These are phyloP conservation scores for Hepsetus odoe DNA, from an alignment of 2,113 vertebrate species.

Conservation along the genomic window DNA sequence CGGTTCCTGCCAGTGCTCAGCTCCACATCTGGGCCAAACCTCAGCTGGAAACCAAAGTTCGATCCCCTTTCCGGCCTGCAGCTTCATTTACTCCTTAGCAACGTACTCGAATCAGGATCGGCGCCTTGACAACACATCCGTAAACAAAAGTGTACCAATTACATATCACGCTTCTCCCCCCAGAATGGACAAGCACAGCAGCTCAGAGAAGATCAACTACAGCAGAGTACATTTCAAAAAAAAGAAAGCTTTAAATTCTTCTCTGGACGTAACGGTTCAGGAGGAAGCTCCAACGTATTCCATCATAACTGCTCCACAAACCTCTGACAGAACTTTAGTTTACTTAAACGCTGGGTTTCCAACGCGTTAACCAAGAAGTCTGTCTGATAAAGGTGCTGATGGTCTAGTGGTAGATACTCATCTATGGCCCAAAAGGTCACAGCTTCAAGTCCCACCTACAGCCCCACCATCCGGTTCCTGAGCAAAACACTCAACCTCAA, in stretches of 20 bases:
- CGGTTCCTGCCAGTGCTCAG: background rate
- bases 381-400: too few relatives aligned
- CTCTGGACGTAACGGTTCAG: too few relatives aligned
- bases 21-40: background rate
- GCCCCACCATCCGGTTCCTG: too few relatives aligned
- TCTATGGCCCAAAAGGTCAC: too few relatives aligned
- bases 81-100: background rate
- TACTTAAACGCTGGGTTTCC: background rate
- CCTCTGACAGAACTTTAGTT: background rate
- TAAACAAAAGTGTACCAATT: too few relatives aligned
- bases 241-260: background rate
- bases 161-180: background rate
- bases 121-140: too few relatives aligned
- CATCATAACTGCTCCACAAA: background rate
- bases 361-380: background rate
- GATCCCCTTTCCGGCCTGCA: background rate
- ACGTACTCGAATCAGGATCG: constrained; percentile 16
- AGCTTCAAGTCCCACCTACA: too few relatives aligned
- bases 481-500: too few relatives aligned
- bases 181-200: background rate
- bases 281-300: background rate
- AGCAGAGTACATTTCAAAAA: background rate
- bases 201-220: background rate
- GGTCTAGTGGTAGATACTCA: too few relatives aligned
- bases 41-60: background rate